phyloP scores from a whole-genome alignment of 2,113 vertebrate species.

The Esox niger region DNA sequence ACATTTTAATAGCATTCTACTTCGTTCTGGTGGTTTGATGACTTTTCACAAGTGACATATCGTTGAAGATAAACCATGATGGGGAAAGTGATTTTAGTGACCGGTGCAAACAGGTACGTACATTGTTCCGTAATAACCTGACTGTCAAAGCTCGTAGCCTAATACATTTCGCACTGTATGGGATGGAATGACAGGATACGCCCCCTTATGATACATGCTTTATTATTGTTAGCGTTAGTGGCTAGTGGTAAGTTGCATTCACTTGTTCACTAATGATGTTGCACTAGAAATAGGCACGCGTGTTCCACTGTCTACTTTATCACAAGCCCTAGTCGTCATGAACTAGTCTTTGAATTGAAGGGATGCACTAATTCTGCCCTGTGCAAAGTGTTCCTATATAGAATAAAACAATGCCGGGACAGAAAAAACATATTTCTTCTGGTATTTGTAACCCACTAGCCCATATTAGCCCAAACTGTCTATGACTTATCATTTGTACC shows the following conservation, averaged over 20 bases:
- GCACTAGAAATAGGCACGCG: too few species aligned
- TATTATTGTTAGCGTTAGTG: neutral
- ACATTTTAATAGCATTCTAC: neutral
- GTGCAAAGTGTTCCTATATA: too few species aligned
- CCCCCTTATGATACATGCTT: neutral
- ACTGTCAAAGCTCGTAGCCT: too few species aligned
- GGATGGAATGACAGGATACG: neutral
- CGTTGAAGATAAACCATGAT: slow-evolving; percentile 43
- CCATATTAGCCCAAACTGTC: too few species aligned
- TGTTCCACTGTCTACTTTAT: neutral
- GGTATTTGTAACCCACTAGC: too few species aligned
- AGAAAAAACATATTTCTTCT: too few species aligned
- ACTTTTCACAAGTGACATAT: neutral
- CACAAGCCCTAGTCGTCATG: neutral
- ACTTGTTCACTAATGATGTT: neutral
- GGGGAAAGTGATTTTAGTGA: slow-evolving; percentile 81
- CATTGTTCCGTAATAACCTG: neutral
- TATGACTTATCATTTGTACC: too few species aligned
- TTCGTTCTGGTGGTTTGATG: too few species aligned
- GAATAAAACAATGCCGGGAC: too few species aligned
- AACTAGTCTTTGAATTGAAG: neutral
- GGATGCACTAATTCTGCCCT: neutral
- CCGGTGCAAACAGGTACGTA: slow-evolving; percentile 85
- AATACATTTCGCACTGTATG: too few species aligned
- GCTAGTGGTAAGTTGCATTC: neutral